Base-by-base conservation (phyloP, 2,888 invertebrate species). In the Diarsia rubi region DNA sequence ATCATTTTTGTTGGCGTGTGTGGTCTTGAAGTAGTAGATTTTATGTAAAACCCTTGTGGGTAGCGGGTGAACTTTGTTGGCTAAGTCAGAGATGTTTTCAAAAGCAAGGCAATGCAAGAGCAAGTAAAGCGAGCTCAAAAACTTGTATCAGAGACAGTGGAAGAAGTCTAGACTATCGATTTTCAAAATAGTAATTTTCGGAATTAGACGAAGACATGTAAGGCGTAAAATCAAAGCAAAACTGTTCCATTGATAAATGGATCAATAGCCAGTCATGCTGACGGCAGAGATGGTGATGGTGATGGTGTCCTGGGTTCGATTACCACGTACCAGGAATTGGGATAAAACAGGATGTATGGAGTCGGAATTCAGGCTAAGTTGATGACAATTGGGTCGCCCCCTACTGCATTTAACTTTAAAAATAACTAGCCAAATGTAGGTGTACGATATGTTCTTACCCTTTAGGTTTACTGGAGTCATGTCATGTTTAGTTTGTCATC, bases 1-100 rank as follows among this genome's bases (percentile, higher is more conserved):
- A n/a, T 47, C 0, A 31, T 42, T 65, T 60, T 45, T 69, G 8
- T 37, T 42, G 37, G 27, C 27, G 42, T 52, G 74, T 69, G 74
- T 68, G 52, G 68, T 69, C 54, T 69, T 6, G 0, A 21, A 63
- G 24, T 11, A 31, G 47, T n/a, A 64, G 2, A 49, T 57, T 47
- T 75, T 27, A 57, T 57, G 31, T 54, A 8, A 42, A 2, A 21
- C 4, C 19, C 16, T 24, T 54, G 16, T 3, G 24, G 16, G 16
- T 5, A 60, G 60, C 37, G 60, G 21, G 4, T 31, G 4, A 31
- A n/a, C n/a, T n/a, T n/a, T n/a, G n/a, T n/a, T n/a, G n/a, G n/a
- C n/a, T n/a, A 2, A 37, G 37, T 3, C 37, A 37, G 37, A 37
- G 37, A 37, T 5, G 37, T 37, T 37, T 37, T 6, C 37, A 37